Conservation (phyloP, 1,140 invertebrate genomes). For the Monomorium pharaonis region DNA sequence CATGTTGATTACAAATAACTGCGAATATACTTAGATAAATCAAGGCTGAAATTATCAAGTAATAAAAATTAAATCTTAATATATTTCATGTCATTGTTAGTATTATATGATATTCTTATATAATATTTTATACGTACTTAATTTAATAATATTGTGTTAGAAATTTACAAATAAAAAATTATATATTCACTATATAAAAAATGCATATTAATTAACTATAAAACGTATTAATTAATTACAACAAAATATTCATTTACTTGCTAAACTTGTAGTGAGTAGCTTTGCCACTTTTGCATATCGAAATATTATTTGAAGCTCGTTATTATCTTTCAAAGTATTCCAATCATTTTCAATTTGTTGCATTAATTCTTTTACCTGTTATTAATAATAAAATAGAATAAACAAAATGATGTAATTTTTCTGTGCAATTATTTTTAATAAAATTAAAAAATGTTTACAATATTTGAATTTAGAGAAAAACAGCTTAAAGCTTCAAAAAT, state of each 20-base stretch:
- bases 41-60: neutral
- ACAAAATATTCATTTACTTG: conserved; percentile 15
- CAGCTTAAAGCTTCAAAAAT: neutral
- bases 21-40: neutral
- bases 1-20: conserved; percentile 3
- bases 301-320: conserved; percentile 6
- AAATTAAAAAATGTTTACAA: neutral
- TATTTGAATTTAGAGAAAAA: neutral
- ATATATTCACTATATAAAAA: neutral
- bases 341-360: conserved; percentile 7
- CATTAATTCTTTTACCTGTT: conserved; percentile 6
- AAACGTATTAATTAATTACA: neutral
- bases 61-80: neutral
- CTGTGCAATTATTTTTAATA: neutral
- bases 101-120: neutral
- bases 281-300: neutral
- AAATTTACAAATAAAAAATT: neutral
- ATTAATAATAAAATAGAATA: neutral
- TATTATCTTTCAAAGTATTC: conserved; percentile 1
- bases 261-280: neutral
- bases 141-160: neutral
- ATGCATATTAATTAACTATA: neutral
- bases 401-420: neutral
- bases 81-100: neutral
- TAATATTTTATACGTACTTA: neutral